Conservation (phyloP, 2,113 vertebrate species). For the Atrichornis clamosus region DNA sequence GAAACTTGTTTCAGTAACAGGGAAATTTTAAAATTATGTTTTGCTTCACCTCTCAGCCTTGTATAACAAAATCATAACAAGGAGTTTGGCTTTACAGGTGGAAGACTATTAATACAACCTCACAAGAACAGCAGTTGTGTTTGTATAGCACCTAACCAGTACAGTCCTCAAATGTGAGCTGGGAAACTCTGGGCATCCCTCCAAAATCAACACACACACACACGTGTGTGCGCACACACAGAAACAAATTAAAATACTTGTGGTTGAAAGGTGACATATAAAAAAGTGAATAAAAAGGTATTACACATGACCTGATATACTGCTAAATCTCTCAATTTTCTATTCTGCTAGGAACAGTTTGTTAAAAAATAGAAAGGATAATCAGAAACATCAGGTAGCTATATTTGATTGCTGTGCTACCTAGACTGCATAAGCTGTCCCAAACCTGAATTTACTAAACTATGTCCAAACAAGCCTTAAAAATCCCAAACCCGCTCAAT, state of each 20-base stretch:
- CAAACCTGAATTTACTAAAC: neutral
- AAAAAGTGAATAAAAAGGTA: slow-evolving; percentile 41
- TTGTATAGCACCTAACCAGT: slow-evolving; percentile 23
- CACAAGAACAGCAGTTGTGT: slow-evolving; percentile 49
- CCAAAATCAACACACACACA: slow-evolving; percentile 36
- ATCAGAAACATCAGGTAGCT: neutral
- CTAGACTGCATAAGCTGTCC: neutral
- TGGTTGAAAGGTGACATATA: slow-evolving; percentile 48
- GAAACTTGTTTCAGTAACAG: neutral
- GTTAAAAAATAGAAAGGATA: neutral
- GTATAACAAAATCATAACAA: slow-evolving; percentile 13
- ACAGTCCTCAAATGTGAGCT: neutral
- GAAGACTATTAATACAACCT: slow-evolving; percentile 41
- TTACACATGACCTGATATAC: slow-evolving; percentile 25
- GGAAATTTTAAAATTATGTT: neutral
- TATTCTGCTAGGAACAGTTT: neutral
- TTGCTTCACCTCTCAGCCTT: neutral
- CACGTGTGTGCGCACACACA: neutral
- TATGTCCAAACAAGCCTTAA: neutral
- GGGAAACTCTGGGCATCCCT: slow-evolving; percentile 31
- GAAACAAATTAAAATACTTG: slow-evolving; percentile 63
- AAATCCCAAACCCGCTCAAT: neutral
- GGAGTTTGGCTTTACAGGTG: slow-evolving; percentile 42
- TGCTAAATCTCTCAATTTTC: neutral
- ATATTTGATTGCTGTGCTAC: neutral